Conservation (phyloP, 2,888 invertebrate genomes). For the Ferdinandea cuprea region DNA sequence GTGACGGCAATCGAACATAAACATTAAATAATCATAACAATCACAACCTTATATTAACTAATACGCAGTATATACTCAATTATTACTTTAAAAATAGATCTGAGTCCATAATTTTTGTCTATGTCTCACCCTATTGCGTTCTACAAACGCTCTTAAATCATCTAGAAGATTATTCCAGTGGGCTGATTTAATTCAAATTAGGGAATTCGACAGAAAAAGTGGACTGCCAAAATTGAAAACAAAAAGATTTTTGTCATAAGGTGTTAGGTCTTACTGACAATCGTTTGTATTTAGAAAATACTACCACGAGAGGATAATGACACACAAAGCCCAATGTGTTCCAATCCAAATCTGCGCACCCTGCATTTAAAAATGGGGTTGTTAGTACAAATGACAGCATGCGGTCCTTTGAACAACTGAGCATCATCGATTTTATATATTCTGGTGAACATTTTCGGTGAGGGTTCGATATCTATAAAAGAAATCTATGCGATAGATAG, state of each 20-base stretch:
- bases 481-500: constrained; percentile 32
- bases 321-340: constrained; percentile 67
- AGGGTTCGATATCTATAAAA: constrained; percentile 56
- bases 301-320: constrained; percentile 58
- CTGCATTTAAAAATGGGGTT: constrained; percentile 58
- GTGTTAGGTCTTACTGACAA: constrained; percentile 64
- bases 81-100: no score
- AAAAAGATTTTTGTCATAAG: constrained; percentile 65
- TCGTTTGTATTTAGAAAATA: constrained; percentile 64
- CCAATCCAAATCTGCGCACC: constrained; percentile 63
- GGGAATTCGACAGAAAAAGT: constrained; percentile 60
- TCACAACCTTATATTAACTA: no score
- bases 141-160: constrained; percentile 41
- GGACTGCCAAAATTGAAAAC: constrained; percentile 49
- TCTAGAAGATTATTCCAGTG: constrained; percentile 69
- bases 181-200: constrained; percentile 66
- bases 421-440: constrained; percentile 58
- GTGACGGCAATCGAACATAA: no score
- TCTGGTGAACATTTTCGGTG: constrained; percentile 29
- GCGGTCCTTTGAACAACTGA: constrained; percentile 50
- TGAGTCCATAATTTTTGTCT: no score
- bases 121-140: neutral
- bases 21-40: no score
- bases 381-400: constrained; percentile 63
- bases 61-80: no score